Percentiles rank a stretch among this genome's conserved stretches.
Evolutionary conservation across 2,113 vertebrate species (phyloP).

Genomic region (Ochotona princeps): DNA sequence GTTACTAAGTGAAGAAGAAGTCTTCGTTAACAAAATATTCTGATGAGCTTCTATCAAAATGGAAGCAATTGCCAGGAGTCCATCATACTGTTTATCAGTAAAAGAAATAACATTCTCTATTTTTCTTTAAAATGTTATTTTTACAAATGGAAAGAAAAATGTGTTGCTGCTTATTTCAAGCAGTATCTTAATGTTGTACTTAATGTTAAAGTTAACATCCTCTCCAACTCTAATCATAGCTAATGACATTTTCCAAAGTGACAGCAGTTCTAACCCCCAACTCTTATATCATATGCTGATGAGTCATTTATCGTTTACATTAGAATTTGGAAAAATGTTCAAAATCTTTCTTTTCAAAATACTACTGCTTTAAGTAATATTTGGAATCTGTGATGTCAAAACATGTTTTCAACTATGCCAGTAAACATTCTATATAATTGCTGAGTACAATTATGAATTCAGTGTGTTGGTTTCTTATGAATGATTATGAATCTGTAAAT

Average conservation of each 20-base stretch:
- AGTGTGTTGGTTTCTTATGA: background rate
- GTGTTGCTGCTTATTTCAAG: background rate
- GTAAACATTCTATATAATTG: background rate
- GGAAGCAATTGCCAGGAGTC: background rate
- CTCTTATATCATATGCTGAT: background rate
- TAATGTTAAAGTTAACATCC: background rate
- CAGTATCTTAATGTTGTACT: background rate
- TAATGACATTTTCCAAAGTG: background rate
- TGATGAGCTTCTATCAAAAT: conserved; percentile 8
- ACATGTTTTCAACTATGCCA: background rate
- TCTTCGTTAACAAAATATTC: background rate
- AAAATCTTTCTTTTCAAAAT: background rate
- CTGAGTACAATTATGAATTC: background rate
- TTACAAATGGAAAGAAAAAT: background rate
- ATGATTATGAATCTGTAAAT: background rate
- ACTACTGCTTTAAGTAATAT: background rate
- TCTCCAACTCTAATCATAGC: background rate
- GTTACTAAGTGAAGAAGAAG: background rate
- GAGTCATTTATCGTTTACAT: background rate
- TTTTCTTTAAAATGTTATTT: background rate
- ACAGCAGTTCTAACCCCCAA: background rate
- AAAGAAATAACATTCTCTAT: background rate
- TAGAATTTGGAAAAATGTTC: background rate
- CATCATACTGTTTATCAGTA: background rate
- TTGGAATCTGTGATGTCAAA: background rate